phyloP scores from a whole-genome alignment of 2,113 vertebrate species.

The Trichechus manatus region DNA sequence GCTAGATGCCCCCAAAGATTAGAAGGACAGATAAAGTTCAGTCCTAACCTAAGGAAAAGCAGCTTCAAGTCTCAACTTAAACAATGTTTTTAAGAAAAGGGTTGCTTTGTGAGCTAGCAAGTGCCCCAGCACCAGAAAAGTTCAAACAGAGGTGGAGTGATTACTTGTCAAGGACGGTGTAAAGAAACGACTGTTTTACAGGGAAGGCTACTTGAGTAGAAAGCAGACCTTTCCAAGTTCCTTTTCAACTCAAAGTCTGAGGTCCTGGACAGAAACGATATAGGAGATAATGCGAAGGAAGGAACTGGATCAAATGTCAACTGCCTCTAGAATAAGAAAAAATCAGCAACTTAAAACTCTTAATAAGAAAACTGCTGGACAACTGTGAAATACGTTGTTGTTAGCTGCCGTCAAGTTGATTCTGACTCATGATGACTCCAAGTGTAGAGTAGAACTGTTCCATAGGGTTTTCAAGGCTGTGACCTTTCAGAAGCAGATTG shows the following conservation, averaged over 20 bases:
- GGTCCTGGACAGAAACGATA: neutral
- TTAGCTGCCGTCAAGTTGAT: no score
- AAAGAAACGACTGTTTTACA: neutral
- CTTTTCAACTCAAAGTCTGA: neutral
- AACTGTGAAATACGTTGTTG: no score
- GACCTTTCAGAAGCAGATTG: no score
- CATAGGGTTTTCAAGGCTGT: no score
- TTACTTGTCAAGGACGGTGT: fast-evolving
- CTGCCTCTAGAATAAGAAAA: neutral
- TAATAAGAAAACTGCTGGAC: no score
- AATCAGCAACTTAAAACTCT: neutral
- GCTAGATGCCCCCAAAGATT: neutral
- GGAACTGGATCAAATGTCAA: neutral
- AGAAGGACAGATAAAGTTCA: neutral
- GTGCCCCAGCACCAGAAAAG: neutral
- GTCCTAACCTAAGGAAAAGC: neutral
- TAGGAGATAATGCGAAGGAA: neutral
- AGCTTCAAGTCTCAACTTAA: neutral
- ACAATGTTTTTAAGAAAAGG: neutral
- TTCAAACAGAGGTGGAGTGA: neutral
- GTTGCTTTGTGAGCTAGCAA: neutral
- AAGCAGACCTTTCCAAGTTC: neutral
- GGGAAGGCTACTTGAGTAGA: neutral
- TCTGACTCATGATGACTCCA: no score
- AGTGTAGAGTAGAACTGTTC: no score